Base-by-base conservation (phyloP, 2,797 vertebrate genomes). In the Enoplosus armatus region DNA sequence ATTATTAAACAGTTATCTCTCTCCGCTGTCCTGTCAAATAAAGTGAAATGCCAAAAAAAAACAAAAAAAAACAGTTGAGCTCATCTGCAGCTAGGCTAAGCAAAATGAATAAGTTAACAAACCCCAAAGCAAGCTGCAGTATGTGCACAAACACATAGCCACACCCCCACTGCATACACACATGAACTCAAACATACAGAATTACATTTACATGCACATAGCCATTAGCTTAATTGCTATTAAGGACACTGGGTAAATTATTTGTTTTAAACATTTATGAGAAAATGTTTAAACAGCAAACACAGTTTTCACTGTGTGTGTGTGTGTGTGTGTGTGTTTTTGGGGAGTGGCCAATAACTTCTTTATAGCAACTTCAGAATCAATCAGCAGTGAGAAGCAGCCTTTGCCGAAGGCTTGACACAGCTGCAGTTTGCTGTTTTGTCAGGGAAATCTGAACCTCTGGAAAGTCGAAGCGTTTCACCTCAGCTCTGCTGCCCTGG, bases 381-480 rank as follows among this genome's bases (percentile, higher is more conserved):
- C 78, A 82, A 77, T 88, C 77, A 75, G 58, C 75, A 71, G 41
- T n/a, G 67, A 80, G 75, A 72, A 29, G 16, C 53, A 26, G 72
- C 59, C 59, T 74, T 65, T 33, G 67, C 62, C 14, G 37, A 75
- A 70, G 78, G 71, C 69, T 68, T 12, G 74, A 86, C 85, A 72
- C 77, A 86, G 86, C 86, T 79, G 84, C 83, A 78, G 31, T 73
- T 80, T 55, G 86, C 79, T 74, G 80, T 89, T 92, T 83, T 83
- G 83, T 91, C 86, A 92, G 80, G 86, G 92, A 92, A 92, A 92
- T 89, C 45, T 83, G 87, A 92, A 84, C 81, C 87, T 63, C 80
- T 72, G 85, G 64, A 79, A 80, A 77, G 83, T 66, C 73, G 16
- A 41, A 81, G n/a, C 2, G 6, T 72, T 79, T 73, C 79, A 77